Percentiles rank a stretch among this genome's conserved stretches.
These are phyloP conservation scores for Danaus chrysippus DNA, from an alignment of 2,888 invertebrate genomes.

Conservation along the genomic window DNA sequence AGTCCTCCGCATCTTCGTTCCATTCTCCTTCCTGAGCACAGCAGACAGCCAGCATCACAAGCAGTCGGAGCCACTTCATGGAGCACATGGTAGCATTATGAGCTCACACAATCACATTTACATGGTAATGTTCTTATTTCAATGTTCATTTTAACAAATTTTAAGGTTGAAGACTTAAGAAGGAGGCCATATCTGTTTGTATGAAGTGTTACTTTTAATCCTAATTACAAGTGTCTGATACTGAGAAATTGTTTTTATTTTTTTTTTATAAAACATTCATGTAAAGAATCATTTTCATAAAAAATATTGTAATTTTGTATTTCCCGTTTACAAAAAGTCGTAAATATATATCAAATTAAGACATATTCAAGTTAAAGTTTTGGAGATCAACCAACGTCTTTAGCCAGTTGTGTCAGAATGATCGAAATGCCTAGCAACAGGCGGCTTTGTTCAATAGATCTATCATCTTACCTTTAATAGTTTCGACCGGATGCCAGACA, in stretches of 20 bases:
- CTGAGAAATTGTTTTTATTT: not conserved
- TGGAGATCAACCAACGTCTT: not conserved
- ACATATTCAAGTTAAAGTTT: no score
- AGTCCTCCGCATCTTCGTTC: slow-evolving; percentile 73
- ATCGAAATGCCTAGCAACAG: slow-evolving; percentile 16
- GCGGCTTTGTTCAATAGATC: slow-evolving; percentile 36
- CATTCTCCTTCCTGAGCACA: slow-evolving; percentile 75
- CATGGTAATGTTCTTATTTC: slow-evolving; percentile 4
- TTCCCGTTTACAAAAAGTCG: not conserved
- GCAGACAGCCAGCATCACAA: slow-evolving; percentile 68
- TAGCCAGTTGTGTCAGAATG: not conserved
- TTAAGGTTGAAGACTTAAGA: not conserved
- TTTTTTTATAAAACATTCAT: slow-evolving; percentile 2
- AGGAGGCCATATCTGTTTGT: slow-evolving; percentile 1
- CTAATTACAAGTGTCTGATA: slow-evolving; percentile 5
- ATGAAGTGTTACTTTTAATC: slow-evolving; percentile 13
- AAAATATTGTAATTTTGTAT: slow-evolving; percentile 7
- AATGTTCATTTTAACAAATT: not conserved
- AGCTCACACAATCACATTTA: slow-evolving; percentile 21
- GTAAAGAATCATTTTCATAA: slow-evolving; percentile 6
- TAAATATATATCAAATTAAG: no score
- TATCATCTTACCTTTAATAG: slow-evolving; percentile 43
- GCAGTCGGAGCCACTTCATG: slow-evolving; percentile 64
- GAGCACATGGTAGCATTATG: slow-evolving; percentile 54
- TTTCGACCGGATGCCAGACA: slow-evolving; percentile 37